Conservation (phyloP, 2,797 vertebrate species). For the Helarctos malayanus region DNA sequence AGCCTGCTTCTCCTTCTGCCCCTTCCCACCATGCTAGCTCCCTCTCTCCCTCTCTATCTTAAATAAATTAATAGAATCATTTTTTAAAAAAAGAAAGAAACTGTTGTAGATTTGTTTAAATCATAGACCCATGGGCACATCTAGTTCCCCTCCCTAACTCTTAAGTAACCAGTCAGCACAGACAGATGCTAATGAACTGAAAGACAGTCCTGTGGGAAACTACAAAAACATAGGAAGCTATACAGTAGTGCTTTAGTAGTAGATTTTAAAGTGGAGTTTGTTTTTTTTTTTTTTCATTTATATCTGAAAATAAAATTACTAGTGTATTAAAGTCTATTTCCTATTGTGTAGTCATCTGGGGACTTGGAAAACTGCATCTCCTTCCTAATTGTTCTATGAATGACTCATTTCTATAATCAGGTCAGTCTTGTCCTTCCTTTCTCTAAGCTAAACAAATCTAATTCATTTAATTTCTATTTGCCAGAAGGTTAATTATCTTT, state of each 20-base stretch:
- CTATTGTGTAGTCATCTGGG: background rate
- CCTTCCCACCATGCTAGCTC: no score
- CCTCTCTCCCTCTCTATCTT: background rate
- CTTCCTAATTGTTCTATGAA: slow-evolving; percentile 55
- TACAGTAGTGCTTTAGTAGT: background rate
- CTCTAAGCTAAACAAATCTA: slow-evolving; percentile 73
- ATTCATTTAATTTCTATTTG: slow-evolving; percentile 71
- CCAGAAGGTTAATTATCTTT: slow-evolving; percentile 72
- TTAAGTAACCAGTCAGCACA: background rate
- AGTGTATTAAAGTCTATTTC: slow-evolving; percentile 41
- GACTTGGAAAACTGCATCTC: slow-evolving; percentile 48
- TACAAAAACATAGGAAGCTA: background rate
- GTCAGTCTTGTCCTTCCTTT: slow-evolving; percentile 57
- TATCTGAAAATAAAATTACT: slow-evolving; percentile 59
- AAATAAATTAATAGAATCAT: background rate
- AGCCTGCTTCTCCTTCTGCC: no score
- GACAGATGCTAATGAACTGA: background rate
- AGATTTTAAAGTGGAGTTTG: background rate
- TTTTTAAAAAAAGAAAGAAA: background rate
- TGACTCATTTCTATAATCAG: slow-evolving; percentile 72
- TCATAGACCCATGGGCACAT: background rate
- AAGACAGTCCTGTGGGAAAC: background rate
- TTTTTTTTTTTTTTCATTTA: background rate
- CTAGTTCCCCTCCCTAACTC: background rate
- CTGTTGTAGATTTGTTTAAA: background rate